Conservation (phyloP, 2,797 vertebrate species). For the Falco peregrinus region DNA sequence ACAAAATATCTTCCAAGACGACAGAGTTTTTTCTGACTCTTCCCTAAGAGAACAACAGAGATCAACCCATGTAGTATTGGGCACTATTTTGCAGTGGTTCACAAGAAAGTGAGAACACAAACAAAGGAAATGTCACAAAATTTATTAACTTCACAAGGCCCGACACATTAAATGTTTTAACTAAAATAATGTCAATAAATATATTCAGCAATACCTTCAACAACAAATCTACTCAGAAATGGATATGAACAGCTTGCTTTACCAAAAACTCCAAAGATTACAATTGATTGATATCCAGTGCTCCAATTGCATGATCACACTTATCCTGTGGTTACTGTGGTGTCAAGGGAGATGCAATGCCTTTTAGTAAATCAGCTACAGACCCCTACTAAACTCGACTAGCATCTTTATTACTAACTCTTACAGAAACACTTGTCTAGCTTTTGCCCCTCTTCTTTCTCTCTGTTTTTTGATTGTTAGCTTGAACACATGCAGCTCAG, state of each 20-base stretch:
- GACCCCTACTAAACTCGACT: neutral
- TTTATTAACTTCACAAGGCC: neutral
- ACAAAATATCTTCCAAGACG: neutral
- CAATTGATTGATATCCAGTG: neutral
- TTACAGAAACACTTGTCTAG: neutral
- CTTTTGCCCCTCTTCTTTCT: neutral
- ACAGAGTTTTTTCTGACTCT: neutral
- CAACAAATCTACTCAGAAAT: neutral
- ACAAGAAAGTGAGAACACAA: neutral
- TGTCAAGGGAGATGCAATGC: neutral
- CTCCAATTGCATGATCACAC: fast-evolving
- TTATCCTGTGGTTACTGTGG: neutral
- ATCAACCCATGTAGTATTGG: neutral
- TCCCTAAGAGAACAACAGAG: neutral
- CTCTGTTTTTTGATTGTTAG: neutral
- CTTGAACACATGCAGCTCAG: neutral
- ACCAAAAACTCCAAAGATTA: neutral
- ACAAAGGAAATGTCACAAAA: neutral
- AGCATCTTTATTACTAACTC: neutral
- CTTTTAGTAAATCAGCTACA: neutral
- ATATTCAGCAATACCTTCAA: neutral
- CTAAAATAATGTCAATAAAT: neutral
- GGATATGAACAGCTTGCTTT: neutral
- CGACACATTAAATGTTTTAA: neutral
- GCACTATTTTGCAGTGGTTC: neutral